Conservation (phyloP, 2,888 invertebrate species). For the Dolomedes plantarius region DNA sequence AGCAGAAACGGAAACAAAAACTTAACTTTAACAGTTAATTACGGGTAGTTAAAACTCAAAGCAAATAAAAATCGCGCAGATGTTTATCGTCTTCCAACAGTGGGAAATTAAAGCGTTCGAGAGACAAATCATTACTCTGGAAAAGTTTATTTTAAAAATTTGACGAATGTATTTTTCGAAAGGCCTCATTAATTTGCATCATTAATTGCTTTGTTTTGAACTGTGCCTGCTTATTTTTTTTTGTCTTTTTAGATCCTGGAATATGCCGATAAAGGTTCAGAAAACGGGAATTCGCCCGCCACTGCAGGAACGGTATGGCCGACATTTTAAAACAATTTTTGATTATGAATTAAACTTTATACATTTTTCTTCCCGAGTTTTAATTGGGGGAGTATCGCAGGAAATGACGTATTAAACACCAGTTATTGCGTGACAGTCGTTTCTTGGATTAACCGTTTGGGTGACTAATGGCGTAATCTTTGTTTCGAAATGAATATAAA, state of each 20-base stretch:
- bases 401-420: background rate
- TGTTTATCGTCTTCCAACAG: background rate
- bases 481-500: too few relatives aligned
- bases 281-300: constrained; percentile 29
- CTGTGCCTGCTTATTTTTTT: background rate
- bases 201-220: background rate
- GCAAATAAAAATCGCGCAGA: background rate
- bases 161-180: background rate
- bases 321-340: too few relatives aligned
- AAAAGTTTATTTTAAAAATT: background rate
- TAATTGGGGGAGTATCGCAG: background rate
- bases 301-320: background rate
- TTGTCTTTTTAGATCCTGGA: constrained; percentile 34
- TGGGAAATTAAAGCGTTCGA: background rate
- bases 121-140: background rate
- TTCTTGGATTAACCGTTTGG: too few relatives aligned
- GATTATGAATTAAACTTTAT: too few relatives aligned
- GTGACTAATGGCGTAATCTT: too few relatives aligned
- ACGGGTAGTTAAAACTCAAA: background rate
- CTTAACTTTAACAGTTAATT: background rate
- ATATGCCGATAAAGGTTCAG: background rate
- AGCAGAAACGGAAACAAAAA: background rate
- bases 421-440: background rate
- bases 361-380: too few relatives aligned
- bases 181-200: background rate